Conservation (phyloP, 2,888 invertebrate species). For the Tromatobia lineatoria region DNA sequence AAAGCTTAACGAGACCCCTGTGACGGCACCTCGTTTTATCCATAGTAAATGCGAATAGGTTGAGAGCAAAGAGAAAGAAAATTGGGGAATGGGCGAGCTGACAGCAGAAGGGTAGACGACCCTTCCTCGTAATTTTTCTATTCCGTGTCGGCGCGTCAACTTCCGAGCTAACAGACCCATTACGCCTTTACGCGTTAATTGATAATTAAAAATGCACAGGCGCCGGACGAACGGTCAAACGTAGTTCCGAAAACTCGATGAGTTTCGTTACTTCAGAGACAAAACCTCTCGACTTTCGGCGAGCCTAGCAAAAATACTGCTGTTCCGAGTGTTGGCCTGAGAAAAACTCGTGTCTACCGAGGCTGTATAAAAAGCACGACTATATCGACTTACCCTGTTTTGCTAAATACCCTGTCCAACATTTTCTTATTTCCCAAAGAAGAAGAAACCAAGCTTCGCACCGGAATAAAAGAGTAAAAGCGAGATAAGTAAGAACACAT, state of each 20-base stretch:
- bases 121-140: constrained; percentile 28
- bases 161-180: constrained; percentile 66
- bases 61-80: neutral
- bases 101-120: constrained; percentile 9
- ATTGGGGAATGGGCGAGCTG: neutral
- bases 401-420: neutral
- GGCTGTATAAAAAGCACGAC: neutral
- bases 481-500: neutral
- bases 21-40: constrained; percentile 54
- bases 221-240: constrained; percentile 27
- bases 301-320: constrained; percentile 14
- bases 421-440: constrained; percentile 21
- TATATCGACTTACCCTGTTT: neutral
- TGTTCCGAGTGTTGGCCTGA: neutral
- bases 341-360: neutral
- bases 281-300: neutral
- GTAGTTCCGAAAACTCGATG: constrained; percentile 10
- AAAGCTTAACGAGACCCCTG: constrained; percentile 65
- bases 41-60: constrained; percentile 41
- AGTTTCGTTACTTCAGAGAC: neutral
- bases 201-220: constrained; percentile 74
- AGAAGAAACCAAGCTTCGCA: neutral
- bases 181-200: constrained; percentile 72
- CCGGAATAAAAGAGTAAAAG: neutral
- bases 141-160: constrained; percentile 48